Conservation (phyloP, 2,113 vertebrate species). For the Leptosomus discolor region DNA sequence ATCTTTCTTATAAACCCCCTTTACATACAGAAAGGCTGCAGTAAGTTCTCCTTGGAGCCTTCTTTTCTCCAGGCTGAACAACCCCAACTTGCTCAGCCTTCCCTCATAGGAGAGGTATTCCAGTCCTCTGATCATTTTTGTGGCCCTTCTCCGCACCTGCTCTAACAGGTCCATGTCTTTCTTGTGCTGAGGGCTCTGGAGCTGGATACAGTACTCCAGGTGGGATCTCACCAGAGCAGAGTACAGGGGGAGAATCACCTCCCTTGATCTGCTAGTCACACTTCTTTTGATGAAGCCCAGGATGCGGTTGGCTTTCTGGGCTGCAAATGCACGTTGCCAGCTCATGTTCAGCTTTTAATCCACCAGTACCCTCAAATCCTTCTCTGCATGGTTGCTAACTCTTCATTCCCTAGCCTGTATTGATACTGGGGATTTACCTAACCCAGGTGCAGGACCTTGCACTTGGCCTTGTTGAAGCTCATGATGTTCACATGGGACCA, state of each 20-base stretch:
- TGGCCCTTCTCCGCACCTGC: neutral
- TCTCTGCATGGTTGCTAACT: no score
- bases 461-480: neutral
- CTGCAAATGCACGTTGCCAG: no score
- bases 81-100: neutral
- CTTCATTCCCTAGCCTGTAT: no score
- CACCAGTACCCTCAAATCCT: neutral
- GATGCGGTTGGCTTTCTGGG: no score
- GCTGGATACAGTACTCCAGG: accelerated
- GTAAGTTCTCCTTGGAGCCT: accelerated
- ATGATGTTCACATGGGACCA: neutral
- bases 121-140: neutral
- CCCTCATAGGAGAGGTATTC: neutral
- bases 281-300: neutral
- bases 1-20: neutral
- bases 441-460: accelerated
- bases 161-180: neutral
- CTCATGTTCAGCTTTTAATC: no score
- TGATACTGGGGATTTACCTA: accelerated
- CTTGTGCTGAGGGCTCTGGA: no score
- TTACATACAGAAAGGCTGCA: neutral
- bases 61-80: neutral
- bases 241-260: neutral
- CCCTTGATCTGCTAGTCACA: accelerated
- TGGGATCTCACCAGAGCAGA: neutral